phyloP scores from a whole-genome alignment of 2,797 vertebrate species.

The Hirundo rustica region DNA sequence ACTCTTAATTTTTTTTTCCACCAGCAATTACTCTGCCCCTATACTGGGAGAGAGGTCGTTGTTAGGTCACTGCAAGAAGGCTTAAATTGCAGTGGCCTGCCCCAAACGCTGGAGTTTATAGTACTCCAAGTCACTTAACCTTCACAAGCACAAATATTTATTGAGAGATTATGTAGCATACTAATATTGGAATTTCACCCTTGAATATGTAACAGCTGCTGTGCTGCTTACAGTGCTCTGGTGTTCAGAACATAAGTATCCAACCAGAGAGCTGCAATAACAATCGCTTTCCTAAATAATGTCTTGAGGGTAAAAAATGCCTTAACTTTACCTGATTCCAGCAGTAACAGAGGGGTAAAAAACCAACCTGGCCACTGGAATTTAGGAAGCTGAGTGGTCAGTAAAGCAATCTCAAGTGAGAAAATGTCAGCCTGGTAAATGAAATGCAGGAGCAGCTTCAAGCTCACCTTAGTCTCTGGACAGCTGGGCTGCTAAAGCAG shows the following conservation, averaged over 20 bases:
- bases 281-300: background rate
- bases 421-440: background rate
- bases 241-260: background rate
- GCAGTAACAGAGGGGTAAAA: background rate
- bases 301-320: background rate
- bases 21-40: background rate
- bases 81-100: conserved; percentile 32
- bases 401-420: background rate
- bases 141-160: conserved; percentile 69
- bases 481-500: background rate
- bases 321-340: background rate
- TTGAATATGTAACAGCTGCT: conserved; percentile 61
- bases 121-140: conserved; percentile 37
- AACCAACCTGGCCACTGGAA: background rate
- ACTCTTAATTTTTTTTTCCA: background rate
- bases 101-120: conserved; percentile 25
- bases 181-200: conserved; percentile 65
- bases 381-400: background rate
- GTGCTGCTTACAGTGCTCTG: background rate
- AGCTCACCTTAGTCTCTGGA: background rate
- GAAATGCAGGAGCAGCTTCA: background rate
- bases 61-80: background rate
- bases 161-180: conserved; percentile 49
- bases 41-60: conserved; percentile 12
- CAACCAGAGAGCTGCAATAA: background rate